Evolutionary conservation across 2,113 vertebrate species (phyloP).

Genomic region (Epinephelus lanceolatus): DNA sequence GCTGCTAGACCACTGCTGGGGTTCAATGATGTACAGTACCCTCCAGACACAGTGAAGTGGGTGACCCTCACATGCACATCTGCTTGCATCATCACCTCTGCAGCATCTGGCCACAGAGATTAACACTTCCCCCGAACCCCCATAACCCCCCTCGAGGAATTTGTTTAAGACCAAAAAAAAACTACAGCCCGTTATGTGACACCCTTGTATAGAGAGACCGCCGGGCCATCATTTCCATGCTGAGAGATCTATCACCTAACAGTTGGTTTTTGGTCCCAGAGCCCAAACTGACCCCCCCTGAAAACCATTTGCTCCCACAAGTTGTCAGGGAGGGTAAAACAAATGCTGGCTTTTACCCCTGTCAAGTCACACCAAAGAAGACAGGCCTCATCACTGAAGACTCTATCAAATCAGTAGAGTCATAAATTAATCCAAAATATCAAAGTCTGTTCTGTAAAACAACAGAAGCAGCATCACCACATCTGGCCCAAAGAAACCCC

Average conservation of each 20-base stretch:
- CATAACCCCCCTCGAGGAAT: slow-evolving; percentile 63
- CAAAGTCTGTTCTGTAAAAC: not conserved
- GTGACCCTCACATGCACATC: slow-evolving; percentile 70
- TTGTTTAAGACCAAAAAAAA: slow-evolving; percentile 58
- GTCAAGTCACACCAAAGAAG: not conserved
- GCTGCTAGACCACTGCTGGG: not conserved
- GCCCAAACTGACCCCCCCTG: slow-evolving; percentile 41
- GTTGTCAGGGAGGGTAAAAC: slow-evolving; percentile 44
- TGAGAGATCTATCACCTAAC: slow-evolving; percentile 75
- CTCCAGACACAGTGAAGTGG: slow-evolving; percentile 17
- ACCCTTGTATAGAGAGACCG: slow-evolving; percentile 64
- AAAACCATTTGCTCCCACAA: slow-evolving; percentile 64
- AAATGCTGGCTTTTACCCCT: slow-evolving; percentile 22
- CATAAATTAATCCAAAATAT: not conserved
- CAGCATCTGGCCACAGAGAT: slow-evolving; percentile 77
- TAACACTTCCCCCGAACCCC: slow-evolving; percentile 73
- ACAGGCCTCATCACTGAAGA: not conserved
- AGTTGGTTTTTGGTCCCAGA: slow-evolving; percentile 66
- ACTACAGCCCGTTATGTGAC: slow-evolving; percentile 60
- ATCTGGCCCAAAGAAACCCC: slow-evolving; percentile 29
- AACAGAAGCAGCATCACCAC: slow-evolving; percentile 24
- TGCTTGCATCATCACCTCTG: slow-evolving; percentile 76
- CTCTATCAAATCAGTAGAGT: slow-evolving; percentile 12
- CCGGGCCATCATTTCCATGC: slow-evolving; percentile 63
- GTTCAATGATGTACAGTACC: slow-evolving; percentile 3